A percentile compares a stretch with the other conserved stretches of the same genome.
phyloP scores from a whole-genome alignment of 2,888 invertebrate genomes.

The Theodoxus fluviatilis region DNA sequence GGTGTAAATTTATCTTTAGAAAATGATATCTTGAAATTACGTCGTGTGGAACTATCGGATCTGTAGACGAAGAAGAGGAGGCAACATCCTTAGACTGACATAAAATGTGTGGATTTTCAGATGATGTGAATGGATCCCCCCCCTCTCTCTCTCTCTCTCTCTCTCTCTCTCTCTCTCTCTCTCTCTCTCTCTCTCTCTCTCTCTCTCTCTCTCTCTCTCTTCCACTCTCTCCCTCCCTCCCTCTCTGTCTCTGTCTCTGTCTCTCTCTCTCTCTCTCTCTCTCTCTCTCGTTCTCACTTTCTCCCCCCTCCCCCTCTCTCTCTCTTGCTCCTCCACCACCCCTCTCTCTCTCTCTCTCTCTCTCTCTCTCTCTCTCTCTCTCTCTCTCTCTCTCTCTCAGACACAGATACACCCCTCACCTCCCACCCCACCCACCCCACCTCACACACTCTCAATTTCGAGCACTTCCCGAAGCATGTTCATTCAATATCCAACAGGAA shows the following conservation, averaged over 20 bases:
- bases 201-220: not conserved
- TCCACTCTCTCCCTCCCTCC: slow-evolving; percentile 15
- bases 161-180: slow-evolving; percentile 18
- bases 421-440: too few species aligned
- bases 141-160: slow-evolving; percentile 1
- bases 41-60: too few species aligned
- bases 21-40: too few species aligned
- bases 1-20: too few species aligned
- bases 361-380: slow-evolving; percentile 26
- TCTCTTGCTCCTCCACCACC: not conserved
- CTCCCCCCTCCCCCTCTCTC: not conserved
- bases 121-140: not conserved
- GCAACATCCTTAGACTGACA: too few species aligned
- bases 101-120: too few species aligned
- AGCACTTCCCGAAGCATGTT: too few species aligned
- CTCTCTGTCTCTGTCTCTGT: slow-evolving; percentile 13
- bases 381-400: slow-evolving; percentile 24
- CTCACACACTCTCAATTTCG: too few species aligned
- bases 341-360: slow-evolving; percentile 26
- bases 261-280: slow-evolving; percentile 23
- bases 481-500: too few species aligned
- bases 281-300: not conserved
- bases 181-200: slow-evolving; percentile 24
- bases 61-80: too few species aligned
- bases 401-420: too few species aligned